A percentile compares a stretch with the other conserved stretches of the same genome.
These are phyloP conservation scores for Spatulosminthurus flaviceps DNA, from an alignment of 2,888 invertebrate species.

Conservation along the genomic window DNA sequence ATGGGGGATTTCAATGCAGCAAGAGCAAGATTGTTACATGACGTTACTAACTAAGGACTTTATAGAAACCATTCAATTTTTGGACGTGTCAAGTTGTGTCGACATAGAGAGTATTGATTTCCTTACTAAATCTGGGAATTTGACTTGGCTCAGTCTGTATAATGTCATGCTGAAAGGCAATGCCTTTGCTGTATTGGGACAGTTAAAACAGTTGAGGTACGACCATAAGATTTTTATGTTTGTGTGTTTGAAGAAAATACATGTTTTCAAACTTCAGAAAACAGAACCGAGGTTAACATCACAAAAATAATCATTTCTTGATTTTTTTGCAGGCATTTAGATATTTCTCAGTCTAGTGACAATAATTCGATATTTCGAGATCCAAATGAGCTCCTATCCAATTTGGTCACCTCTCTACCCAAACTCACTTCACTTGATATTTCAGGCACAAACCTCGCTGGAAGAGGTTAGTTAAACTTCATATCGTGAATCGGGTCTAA, in stretches of 20 bases:
- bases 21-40: constrained; percentile 50
- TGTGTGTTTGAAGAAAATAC: too few relatives aligned
- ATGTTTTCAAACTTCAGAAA: too few relatives aligned
- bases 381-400: constrained; percentile 77
- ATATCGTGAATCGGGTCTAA: too few relatives aligned
- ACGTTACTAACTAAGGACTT: constrained; percentile 52
- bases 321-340: constrained; percentile 74
- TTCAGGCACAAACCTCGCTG: constrained; percentile 94
- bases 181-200: constrained; percentile 67
- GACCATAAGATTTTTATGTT: too few relatives aligned
- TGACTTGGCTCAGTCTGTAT: constrained; percentile 81
- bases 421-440: constrained; percentile 86
- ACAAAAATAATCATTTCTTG: neutral
- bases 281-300: too few relatives aligned
- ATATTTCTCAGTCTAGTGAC: constrained; percentile 75
- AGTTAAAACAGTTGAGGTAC: constrained; percentile 69
- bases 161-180: constrained; percentile 77
- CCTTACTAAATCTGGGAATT: constrained; percentile 70
- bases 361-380: constrained; percentile 72
- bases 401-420: constrained; percentile 78
- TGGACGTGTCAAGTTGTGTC: constrained; percentile 78
- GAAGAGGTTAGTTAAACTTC: constrained; percentile 72
- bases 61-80: constrained; percentile 72
- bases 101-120: constrained; percentile 75
- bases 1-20: constrained; percentile 66